These are phyloP conservation scores for Mugil cephalus DNA, from an alignment of 2,113 vertebrate species.

Conservation along the genomic window DNA sequence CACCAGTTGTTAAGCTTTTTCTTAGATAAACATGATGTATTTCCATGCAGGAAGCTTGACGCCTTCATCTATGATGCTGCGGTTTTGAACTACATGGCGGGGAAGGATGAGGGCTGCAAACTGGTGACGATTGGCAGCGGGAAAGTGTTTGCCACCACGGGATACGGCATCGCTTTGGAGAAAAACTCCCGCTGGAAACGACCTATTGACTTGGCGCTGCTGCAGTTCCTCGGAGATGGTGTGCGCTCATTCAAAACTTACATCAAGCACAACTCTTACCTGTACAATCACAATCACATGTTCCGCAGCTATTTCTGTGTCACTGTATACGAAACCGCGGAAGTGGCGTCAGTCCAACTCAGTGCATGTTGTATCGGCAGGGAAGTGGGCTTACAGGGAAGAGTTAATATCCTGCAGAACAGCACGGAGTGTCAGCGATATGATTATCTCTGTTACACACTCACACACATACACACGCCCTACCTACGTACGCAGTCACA, in stretches of 20 bases:
- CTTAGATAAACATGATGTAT: background rate
- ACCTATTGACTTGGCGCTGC: slow-evolving; percentile 93
- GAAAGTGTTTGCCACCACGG: slow-evolving; percentile 97
- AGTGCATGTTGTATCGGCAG: slow-evolving; percentile 43
- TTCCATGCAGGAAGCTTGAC: slow-evolving; percentile 90
- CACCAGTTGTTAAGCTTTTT: too few species aligned
- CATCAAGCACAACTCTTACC: background rate
- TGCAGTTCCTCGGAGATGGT: slow-evolving; percentile 98
- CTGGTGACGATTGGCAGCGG: slow-evolving; percentile 98
- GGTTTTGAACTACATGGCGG: slow-evolving; percentile 98
- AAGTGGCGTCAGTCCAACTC: slow-evolving; percentile 51
- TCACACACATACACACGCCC: slow-evolving; percentile 17
- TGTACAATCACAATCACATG: background rate
- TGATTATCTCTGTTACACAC: slow-evolving; percentile 60
- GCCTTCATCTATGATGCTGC: slow-evolving; percentile 98
- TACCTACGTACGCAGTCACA: slow-evolving; percentile 25
- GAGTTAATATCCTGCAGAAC: slow-evolving; percentile 75
- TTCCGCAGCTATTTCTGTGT: background rate
- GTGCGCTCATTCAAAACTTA: slow-evolving; percentile 26
- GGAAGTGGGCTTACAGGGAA: slow-evolving; percentile 62
- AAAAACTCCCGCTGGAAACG: slow-evolving; percentile 97
- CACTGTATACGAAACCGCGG: background rate
- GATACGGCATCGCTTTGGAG: slow-evolving; percentile 96
- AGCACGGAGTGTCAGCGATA: slow-evolving; percentile 52
- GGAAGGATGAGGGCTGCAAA: slow-evolving; percentile 98